Evolutionary conservation across 2,797 vertebrate species (phyloP).

Genomic region (Mormyrus hasselquistii): DNA sequence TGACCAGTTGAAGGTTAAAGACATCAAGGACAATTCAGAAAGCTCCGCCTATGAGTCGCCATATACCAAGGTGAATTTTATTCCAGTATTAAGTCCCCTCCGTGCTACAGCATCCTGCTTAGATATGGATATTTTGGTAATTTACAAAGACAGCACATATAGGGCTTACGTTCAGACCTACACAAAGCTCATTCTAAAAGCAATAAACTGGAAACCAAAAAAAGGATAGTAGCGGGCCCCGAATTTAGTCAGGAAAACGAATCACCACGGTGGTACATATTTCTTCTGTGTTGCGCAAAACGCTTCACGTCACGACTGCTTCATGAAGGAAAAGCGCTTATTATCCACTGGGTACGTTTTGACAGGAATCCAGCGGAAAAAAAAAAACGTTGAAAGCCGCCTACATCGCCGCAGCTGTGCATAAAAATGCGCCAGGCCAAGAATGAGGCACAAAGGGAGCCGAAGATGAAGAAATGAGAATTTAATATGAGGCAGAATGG

Average conservation of each 20-base stretch:
- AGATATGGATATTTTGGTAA: neutral
- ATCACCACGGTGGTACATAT: neutral
- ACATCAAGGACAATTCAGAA: neutral
- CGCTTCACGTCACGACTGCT: neutral
- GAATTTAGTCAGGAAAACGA: neutral
- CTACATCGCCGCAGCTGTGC: neutral
- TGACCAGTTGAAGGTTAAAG: neutral
- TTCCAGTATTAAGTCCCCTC: neutral
- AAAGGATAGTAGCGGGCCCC: neutral
- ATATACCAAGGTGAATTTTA: neutral
- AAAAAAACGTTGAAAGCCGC: neutral
- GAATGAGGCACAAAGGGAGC: slow-evolving; percentile 1
- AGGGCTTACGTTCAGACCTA: neutral
- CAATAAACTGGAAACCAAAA: neutral
- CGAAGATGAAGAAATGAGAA: slow-evolving; percentile 1
- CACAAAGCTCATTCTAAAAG: neutral
- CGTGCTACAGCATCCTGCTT: neutral
- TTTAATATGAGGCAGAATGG: neutral
- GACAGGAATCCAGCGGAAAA: neutral
- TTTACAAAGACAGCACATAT: neutral
- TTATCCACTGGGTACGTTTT: neutral
- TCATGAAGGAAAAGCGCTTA: neutral
- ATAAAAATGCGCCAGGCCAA: neutral
- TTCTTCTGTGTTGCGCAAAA: neutral
- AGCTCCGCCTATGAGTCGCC: neutral